Conservation (phyloP, 2,113 vertebrate species). For the Shinisaurus crocodilurus region DNA sequence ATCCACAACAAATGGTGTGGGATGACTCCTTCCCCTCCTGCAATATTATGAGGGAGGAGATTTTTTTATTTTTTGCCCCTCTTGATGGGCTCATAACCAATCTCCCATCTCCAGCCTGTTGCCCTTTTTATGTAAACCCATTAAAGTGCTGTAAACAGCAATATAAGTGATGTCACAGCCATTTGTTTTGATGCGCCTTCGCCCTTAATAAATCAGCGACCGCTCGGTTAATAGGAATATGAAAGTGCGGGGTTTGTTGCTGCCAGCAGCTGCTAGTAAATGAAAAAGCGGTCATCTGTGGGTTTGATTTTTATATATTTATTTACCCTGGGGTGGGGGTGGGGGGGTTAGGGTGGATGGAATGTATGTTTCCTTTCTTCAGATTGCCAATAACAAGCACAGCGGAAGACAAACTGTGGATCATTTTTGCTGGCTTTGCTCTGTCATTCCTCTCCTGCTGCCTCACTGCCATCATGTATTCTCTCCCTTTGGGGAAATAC, state of each 20-base stretch:
- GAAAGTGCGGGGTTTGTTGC: slow-evolving; percentile 64
- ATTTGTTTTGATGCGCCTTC: slow-evolving; percentile 83
- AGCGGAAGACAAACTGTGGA: background rate
- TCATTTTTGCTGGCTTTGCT: background rate
- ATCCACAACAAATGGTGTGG: background rate
- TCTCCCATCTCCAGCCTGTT: slow-evolving; percentile 65
- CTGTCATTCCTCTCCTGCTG: background rate
- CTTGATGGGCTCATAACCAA: slow-evolving; percentile 62
- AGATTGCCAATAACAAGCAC: slow-evolving; percentile 3
- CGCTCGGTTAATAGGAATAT: slow-evolving; percentile 82
- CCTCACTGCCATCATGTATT: too few relatives aligned
- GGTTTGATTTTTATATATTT: slow-evolving; percentile 12
- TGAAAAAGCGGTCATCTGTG: slow-evolving; percentile 82
- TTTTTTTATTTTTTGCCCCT: slow-evolving; percentile 33
- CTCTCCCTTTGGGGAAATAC: too few relatives aligned
- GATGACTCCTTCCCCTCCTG: too few relatives aligned
- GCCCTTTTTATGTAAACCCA: slow-evolving; percentile 76
- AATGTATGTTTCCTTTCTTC: slow-evolving; percentile 78
- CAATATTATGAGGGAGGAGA: slow-evolving; percentile 18
- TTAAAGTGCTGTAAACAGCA: slow-evolving; percentile 82
- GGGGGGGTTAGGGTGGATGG: slow-evolving; percentile 73
- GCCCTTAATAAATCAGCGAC: slow-evolving; percentile 83
- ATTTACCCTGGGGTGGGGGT: slow-evolving; percentile 10
- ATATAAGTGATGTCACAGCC: slow-evolving; percentile 83
- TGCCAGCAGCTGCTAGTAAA: slow-evolving; percentile 83